These are phyloP conservation scores for Chascanopsetta lugubris DNA, from an alignment of 2,113 vertebrate species.

Conservation along the genomic window DNA sequence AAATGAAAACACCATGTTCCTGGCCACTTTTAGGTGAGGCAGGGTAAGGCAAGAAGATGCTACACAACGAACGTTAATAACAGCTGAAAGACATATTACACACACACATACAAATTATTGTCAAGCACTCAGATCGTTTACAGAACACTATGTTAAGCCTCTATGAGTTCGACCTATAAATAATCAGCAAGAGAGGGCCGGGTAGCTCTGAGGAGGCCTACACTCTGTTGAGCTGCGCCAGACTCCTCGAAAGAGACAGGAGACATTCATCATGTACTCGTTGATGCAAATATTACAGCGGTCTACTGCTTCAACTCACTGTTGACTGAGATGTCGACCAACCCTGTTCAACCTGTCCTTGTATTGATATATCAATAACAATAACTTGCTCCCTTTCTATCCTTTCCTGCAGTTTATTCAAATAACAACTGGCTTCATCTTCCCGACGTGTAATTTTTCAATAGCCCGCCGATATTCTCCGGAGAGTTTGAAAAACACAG, in stretches of 20 bases:
- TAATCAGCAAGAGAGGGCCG: slow-evolving; percentile 30
- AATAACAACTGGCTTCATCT: too few species aligned
- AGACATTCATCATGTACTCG: too few species aligned
- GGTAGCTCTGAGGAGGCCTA: not conserved
- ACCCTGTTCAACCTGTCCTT: too few species aligned
- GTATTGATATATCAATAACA: too few species aligned
- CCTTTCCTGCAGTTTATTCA: too few species aligned
- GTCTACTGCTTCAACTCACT: not conserved
- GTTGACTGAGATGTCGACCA: too few species aligned
- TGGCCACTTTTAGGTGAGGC: not conserved
- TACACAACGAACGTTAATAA: not conserved
- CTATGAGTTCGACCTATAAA: slow-evolving; percentile 52
- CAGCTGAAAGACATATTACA: not conserved
- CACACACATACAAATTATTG: not conserved
- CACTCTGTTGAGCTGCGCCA: not conserved
- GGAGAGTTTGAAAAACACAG: too few species aligned
- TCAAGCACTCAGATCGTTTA: slow-evolving; percentile 30
- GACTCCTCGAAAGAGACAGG: not conserved
- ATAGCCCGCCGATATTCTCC: too few species aligned
- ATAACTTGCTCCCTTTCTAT: too few species aligned
- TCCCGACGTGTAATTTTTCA: too few species aligned
- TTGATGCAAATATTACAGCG: not conserved
- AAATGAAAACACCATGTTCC: slow-evolving; percentile 31
- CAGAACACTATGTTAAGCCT: slow-evolving; percentile 51
- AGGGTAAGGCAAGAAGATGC: not conserved